Conservation (phyloP, 2,888 invertebrate genomes). For the Sericinus montela region DNA sequence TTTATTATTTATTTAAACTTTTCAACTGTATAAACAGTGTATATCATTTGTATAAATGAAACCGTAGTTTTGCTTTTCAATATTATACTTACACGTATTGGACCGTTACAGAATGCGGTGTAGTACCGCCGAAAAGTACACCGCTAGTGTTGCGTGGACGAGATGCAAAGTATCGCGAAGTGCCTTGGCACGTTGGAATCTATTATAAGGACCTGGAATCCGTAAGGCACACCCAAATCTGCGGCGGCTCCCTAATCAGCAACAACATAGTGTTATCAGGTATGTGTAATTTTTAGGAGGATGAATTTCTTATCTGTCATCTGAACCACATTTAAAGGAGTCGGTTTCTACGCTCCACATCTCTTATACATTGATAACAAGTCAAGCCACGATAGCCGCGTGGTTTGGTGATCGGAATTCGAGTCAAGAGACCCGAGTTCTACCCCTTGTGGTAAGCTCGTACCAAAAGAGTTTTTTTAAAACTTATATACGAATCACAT, state of each 20-base stretch:
- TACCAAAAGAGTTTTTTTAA: too few species aligned
- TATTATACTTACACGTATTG: too few species aligned
- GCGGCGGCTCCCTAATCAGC: conserved; percentile 75
- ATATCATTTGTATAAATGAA: too few species aligned
- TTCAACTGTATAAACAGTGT: too few species aligned
- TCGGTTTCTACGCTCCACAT: not conserved
- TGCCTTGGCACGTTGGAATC: conserved; percentile 79
- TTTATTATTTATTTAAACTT: too few species aligned
- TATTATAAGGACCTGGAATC: conserved; percentile 47
- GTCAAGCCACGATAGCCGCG: too few species aligned
- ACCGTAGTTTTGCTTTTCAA: too few species aligned
- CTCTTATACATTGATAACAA: too few species aligned
- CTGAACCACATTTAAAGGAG: not conserved
- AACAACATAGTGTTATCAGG: conserved; percentile 40
- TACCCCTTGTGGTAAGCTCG: too few species aligned
- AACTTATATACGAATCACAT: too few species aligned
- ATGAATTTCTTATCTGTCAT: not conserved
- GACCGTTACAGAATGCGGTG: conserved; percentile 37
- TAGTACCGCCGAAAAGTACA: conserved; percentile 30
- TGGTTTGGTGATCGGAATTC: too few species aligned
- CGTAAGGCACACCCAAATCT: conserved; percentile 62
- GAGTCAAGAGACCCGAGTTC: too few species aligned
- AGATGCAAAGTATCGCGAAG: conserved; percentile 40
- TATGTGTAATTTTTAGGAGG: conserved; percentile 20
- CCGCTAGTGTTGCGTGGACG: conserved; percentile 56